Evolutionary conservation across 2,113 vertebrate genomes (phyloP).

Genomic region (Urocynchramus pylzowi): DNA sequence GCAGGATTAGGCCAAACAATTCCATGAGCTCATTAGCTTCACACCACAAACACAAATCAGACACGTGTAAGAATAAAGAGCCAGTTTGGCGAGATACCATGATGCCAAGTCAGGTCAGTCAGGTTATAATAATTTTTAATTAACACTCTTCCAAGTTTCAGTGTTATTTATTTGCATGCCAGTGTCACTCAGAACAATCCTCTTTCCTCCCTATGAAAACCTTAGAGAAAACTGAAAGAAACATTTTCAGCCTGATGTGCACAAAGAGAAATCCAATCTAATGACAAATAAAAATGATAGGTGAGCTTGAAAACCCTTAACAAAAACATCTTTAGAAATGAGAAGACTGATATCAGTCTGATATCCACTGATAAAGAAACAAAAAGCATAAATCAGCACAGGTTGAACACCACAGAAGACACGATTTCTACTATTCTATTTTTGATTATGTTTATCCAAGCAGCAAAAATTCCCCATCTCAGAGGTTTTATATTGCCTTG

Average conservation of each 20-base stretch:
- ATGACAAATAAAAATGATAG: not conserved
- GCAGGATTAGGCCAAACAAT: conserved; percentile 20
- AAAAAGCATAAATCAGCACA: not conserved
- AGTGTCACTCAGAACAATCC: conserved; percentile 2
- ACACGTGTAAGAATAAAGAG: conserved; percentile 40
- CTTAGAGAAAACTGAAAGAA: not conserved
- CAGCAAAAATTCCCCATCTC: not conserved
- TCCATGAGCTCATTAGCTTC: conserved; percentile 16
- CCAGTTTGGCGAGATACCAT: conserved; percentile 34
- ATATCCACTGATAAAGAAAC: not conserved
- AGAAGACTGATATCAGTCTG: not conserved
- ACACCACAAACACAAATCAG: conserved; percentile 31
- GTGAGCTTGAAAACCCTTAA: not conserved
- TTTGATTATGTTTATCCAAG: not conserved
- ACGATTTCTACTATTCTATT: not conserved
- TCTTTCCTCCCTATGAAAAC: not conserved
- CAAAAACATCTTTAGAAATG: not conserved
- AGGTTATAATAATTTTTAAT: conserved; percentile 58
- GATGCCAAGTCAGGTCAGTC: conserved; percentile 45
- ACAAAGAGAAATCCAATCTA: not conserved
- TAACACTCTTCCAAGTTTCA: conserved; percentile 56
- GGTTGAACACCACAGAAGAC: not conserved
- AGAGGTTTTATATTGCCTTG: not conserved
- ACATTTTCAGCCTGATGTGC: not conserved
- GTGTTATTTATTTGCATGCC: conserved; percentile 35